phyloP scores from a whole-genome alignment of 2,113 vertebrate species.

The Isurus oxyrinchus region DNA sequence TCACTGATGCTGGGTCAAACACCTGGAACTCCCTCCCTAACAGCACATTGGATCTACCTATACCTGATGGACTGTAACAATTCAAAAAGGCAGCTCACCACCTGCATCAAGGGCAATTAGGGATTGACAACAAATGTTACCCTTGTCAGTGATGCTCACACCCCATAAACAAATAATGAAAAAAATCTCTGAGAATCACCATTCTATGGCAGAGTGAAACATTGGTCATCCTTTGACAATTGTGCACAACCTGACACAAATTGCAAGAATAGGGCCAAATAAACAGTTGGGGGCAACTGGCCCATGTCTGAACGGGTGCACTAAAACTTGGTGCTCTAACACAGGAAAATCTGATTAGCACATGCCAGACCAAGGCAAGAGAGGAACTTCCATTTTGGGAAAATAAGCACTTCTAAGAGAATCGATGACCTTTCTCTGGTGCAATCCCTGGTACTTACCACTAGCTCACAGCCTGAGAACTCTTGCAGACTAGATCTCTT shows the following conservation, averaged over 20 bases:
- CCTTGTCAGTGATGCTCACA: too few relatives aligned
- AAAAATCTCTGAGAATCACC: background rate
- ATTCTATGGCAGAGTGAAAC: background rate
- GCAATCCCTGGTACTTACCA: background rate
- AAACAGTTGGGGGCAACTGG: background rate
- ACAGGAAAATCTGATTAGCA: background rate
- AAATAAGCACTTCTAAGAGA: background rate
- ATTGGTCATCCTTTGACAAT: background rate
- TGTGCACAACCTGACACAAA: background rate
- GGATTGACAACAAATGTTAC: too few relatives aligned
- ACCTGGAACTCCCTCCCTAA: too few relatives aligned
- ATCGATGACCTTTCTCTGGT: background rate
- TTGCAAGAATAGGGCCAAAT: background rate
- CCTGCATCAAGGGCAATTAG: too few relatives aligned
- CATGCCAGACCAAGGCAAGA: background rate
- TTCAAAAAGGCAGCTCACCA: too few relatives aligned
- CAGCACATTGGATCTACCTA: too few relatives aligned
- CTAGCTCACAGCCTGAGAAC: background rate
- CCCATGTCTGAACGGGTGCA: background rate
- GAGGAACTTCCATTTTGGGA: background rate
- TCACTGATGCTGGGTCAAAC: too few relatives aligned
- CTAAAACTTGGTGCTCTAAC: background rate
- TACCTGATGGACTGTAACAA: too few relatives aligned
- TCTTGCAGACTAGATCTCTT: background rate
- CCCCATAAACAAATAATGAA: too few relatives aligned